Evolutionary conservation across 2,888 invertebrate genomes (phyloP).

Genomic region (Melanchra persicariae): DNA sequence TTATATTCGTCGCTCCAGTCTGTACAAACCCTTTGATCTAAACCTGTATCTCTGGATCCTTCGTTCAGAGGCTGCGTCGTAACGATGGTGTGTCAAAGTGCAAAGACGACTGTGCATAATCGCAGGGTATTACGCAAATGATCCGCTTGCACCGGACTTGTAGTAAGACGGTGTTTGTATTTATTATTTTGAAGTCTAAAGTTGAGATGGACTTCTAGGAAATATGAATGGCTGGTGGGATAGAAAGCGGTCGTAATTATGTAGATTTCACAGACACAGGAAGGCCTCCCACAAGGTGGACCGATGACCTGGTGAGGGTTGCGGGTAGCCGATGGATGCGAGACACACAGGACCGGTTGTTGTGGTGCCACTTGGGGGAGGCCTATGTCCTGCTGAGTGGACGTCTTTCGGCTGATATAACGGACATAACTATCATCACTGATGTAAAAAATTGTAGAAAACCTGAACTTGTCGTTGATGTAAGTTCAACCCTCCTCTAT

Average conservation of each 20-base stretch:
- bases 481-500: no score
- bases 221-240: background rate
- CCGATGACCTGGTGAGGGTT: no score
- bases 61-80: conserved; percentile 31
- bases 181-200: conserved; percentile 19
- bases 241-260: background rate
- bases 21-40: conserved; percentile 23
- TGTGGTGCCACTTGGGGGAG: no score
- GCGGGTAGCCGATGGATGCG: no score
- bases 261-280: no score
- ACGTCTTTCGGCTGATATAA: no score
- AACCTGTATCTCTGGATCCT: conserved; percentile 31
- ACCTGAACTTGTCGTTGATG: no score
- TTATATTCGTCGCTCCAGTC: background rate
- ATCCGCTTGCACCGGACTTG: conserved; percentile 34
- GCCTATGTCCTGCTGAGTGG: no score
- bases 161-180: conserved; percentile 41
- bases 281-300: no score
- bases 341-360: no score
- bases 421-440: no score
- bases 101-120: conserved; percentile 63
- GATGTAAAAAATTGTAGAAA: no score
- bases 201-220: conserved; percentile 2
- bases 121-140: conserved; percentile 62
- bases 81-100: conserved; percentile 54